Conservation (phyloP, 64 coral and sea anemone genomes). For the Exaiptasia diaphana region DNA sequence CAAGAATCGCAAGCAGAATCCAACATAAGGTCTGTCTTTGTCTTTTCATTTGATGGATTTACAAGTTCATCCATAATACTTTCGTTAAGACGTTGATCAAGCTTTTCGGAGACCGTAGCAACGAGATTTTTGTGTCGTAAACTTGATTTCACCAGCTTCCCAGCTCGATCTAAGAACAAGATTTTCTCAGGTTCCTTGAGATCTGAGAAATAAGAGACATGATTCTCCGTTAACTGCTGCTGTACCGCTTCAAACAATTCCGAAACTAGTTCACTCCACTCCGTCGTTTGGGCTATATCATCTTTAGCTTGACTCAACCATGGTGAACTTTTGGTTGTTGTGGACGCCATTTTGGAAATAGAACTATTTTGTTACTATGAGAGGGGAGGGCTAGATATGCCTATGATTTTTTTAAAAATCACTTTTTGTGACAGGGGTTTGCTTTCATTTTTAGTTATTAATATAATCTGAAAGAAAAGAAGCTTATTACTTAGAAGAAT, state of each 20-base stretch:
- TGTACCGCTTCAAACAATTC: conserved; percentile 77
- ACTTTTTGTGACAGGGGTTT: too few species aligned
- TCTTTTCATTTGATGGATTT: conserved; percentile 49
- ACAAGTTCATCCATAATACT: conserved; percentile 38
- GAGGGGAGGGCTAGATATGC: not conserved
- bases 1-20: conserved; percentile 26
- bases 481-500: too few species aligned
- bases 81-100: conserved; percentile 76
- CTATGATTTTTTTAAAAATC: not conserved
- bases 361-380: not conserved
- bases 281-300: conserved; percentile 50
- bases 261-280: conserved; percentile 77
- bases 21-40: conserved; percentile 54
- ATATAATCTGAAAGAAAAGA: too few species aligned
- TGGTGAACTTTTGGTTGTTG: conserved; percentile 27
- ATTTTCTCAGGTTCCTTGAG: conserved; percentile 80
- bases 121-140: conserved; percentile 54
- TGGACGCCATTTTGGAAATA: conserved; percentile 75
- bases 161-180: conserved; percentile 82
- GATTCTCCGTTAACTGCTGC: conserved; percentile 82
- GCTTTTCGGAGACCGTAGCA: conserved; percentile 51
- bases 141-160: conserved; percentile 59
- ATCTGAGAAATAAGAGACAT: conserved; percentile 76
- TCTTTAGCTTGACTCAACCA: conserved; percentile 80
- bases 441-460: too few species aligned